Evolutionary conservation across 2,888 invertebrate genomes (phyloP), one percentile per base, ranked within the genome.

Genomic region (Thereva nobilitata): DNA sequence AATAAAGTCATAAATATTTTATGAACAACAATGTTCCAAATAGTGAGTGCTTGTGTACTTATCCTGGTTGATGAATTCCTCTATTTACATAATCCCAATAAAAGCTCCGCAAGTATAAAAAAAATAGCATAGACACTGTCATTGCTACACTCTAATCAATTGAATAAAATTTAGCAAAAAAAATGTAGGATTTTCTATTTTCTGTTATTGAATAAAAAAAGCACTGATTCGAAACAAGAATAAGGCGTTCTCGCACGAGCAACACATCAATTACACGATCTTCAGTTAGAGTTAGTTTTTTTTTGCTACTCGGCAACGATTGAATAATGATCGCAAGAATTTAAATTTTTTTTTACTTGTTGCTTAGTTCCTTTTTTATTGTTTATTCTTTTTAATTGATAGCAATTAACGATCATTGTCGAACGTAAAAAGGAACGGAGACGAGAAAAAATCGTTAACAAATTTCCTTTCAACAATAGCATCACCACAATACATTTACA

Each of bases 41-140:
- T 42, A 42, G 12, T 7, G 34, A 61, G 49, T 61, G 49, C 61
- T 50, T 50, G 41, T 61, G 61, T 61, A 61, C 61, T 61, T 61
- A 61, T 61, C 61, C 61, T 61, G 50, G 41, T 40, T 49, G 50
- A 49, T 50, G 49, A 49, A 40, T 50, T 23, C 49, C 10, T 45
- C n/a, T 23, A 38, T 23, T n/a, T 40, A 50, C 49, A 50, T 49
- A 61, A 41, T 61, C 61, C 61, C 40, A 37, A 23, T 23, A n/a
- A 50, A 61, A 50, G 8, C 42, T 44, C n/a, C 10, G 10, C 37
- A 38, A 47, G 34, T 34, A 59, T 35, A 4, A 12, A 23, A 23
- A 23, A 23, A 23, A 37, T n/a, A 50, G 12, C 49, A 38, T 10
- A 61, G 61, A 49, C 61, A 35, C 50, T 35, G 40, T 23, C 23